phyloP scores from a whole-genome alignment of 2,113 vertebrate genomes.

The Galeopterus variegatus region DNA sequence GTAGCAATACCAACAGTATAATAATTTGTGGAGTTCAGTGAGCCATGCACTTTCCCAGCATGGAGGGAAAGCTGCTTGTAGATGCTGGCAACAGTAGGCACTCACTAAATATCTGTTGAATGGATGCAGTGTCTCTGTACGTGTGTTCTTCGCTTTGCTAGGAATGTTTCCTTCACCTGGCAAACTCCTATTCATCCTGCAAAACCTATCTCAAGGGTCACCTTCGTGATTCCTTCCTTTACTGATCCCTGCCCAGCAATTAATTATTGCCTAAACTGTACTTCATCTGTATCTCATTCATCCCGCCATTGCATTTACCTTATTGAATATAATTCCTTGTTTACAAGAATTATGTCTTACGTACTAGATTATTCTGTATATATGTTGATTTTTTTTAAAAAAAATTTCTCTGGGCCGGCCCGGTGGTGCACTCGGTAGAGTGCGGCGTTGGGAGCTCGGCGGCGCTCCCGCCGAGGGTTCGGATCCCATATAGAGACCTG shows the following conservation, averaged over 20 bases:
- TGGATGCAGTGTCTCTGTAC: neutral
- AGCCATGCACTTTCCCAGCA: neutral
- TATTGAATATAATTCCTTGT: neutral
- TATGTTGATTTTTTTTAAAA: too few relatives aligned
- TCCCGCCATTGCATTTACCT: neutral
- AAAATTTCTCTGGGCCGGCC: too few relatives aligned
- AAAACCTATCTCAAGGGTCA: neutral
- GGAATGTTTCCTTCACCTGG: neutral
- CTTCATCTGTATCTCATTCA: neutral
- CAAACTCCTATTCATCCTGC: conserved; percentile 2
- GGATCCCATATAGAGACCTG: too few relatives aligned
- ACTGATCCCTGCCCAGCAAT: neutral
- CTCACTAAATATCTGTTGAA: neutral
- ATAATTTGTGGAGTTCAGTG: neutral
- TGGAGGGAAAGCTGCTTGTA: neutral
- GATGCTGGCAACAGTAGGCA: neutral
- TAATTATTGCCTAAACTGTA: neutral
- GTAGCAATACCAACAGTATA: neutral
- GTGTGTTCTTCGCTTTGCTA: neutral
- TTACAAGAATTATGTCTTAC: neutral
- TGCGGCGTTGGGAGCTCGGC: too few relatives aligned
- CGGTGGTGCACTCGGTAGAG: too few relatives aligned
- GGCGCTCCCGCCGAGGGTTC: too few relatives aligned
- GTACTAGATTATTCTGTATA: neutral
- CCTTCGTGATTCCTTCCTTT: neutral